Percentiles rank a stretch among this genome's conserved stretches.
These are phyloP conservation scores for Oscheius sp. DNA, from an alignment of 2,888 invertebrate species.

Conservation along the genomic window DNA sequence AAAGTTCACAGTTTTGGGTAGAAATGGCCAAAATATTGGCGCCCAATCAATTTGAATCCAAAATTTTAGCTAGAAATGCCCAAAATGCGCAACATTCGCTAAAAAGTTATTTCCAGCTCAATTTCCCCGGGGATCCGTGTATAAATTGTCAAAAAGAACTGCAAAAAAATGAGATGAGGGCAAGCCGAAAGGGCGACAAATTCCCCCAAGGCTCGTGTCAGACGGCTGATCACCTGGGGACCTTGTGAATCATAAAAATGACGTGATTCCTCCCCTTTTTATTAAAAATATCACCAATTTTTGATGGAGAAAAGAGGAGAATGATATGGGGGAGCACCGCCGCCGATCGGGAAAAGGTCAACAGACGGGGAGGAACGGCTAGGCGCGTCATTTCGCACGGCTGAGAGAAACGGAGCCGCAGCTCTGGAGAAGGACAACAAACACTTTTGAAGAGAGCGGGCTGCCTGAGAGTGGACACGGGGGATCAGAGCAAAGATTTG, in stretches of 20 bases:
- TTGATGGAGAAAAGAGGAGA: not conserved
- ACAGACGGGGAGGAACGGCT: not conserved
- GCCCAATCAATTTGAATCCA: too few species aligned
- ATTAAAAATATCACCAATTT: too few species aligned
- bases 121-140: too few species aligned
- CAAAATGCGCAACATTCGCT: too few species aligned
- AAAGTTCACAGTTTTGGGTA: too few species aligned
- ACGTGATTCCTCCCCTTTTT: too few species aligned
- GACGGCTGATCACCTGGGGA: too few species aligned
- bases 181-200: not conserved
- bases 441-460: conserved; percentile 8
- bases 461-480: not conserved
- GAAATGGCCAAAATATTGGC: too few species aligned
- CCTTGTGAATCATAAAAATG: too few species aligned
- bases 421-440: conserved; percentile 2
- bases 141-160: too few species aligned
- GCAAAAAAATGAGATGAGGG: not conserved
- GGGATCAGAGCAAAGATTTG: not conserved
- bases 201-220: not conserved
- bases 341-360: not conserved
- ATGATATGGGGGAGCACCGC: not conserved
- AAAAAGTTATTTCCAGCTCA: too few species aligned
- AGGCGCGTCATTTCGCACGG: conserved; percentile 16
- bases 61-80: too few species aligned
- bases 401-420: conserved; percentile 12